Base-by-base conservation (phyloP, 2,888 invertebrate species). In the Troides oblongomaculatus region DNA sequence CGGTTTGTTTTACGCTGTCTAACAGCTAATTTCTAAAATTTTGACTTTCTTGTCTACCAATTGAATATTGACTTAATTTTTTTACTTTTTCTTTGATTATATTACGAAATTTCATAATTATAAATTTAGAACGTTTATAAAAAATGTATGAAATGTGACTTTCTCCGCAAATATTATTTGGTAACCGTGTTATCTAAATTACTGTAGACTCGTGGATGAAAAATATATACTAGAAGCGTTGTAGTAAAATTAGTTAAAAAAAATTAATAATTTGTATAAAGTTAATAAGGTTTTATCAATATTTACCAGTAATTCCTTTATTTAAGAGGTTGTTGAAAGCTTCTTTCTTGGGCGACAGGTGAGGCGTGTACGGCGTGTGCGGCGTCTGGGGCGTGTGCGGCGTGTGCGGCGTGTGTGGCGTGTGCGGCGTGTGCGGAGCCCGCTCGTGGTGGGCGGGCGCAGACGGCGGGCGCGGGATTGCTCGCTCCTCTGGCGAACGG, bases 341-440 rank as follows among this genome's bases (percentile, higher is more conserved):
- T 81, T 95, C 95, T 84, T 94, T 94, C 78, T 95, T 95, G 64
- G 94, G 91, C 10, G 94, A 94, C 46, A 94, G 92, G 71, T 94
- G 93, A 1, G 84, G 93, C 74, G 85, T 93, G 81, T 87, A 93
- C 21, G 85, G 87, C 63, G 79, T 77, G 74, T 80, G 81, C 71
- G 85, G 82, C 66, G 89, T 83, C 68, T 93, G 93, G 4, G 82
- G 93, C 75, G 83, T 93, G 80, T 85, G 92, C n/a, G 83, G 86
- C 57, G 82, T 93, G 81, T 87, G 93, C n/a, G 85, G 87, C 62
- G 79, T 77, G 74, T 80, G 81, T 69, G 85, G 82, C 63, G 90
- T 84, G 69, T 74, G 75, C 1, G 75, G 82, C 62, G 90, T 84
- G 67, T 74, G 75, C 1, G 74, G 69, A 4, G 79, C 77, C 62